These are phyloP conservation scores for Percopsis omiscomaycus DNA, from an alignment of 2,797 vertebrate species.

Conservation along the genomic window DNA sequence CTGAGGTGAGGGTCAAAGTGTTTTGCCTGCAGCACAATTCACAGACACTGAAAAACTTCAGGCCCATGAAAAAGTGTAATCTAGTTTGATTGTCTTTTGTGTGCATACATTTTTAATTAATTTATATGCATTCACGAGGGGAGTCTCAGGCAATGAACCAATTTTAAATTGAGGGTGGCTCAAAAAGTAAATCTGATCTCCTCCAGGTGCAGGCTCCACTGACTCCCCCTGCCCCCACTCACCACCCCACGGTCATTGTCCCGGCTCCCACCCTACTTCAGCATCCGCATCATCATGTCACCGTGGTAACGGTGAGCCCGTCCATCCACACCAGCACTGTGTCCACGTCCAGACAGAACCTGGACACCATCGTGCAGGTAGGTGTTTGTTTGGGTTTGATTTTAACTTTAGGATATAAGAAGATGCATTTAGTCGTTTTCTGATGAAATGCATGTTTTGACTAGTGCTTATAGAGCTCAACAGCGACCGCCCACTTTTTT, in stretches of 20 bases:
- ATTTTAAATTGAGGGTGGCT: background rate
- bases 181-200: constrained; percentile 6
- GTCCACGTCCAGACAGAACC: constrained; percentile 97
- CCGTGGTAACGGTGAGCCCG: constrained; percentile 94
- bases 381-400: background rate
- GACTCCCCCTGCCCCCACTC: constrained; percentile 86
- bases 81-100: too few species aligned
- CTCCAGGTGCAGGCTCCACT: constrained; percentile 82
- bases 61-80: too few species aligned
- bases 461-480: background rate
- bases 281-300: constrained; percentile 89
- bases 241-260: constrained; percentile 96
- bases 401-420: too few species aligned
- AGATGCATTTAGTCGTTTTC: background rate
- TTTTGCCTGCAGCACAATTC: too few species aligned
- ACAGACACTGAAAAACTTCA: too few species aligned
- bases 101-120: too few species aligned
- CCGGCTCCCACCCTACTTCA: constrained; percentile 85
- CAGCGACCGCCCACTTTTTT: too few species aligned
- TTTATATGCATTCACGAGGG: background rate
- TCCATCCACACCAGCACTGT: constrained; percentile 91
- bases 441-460: background rate
- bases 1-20: too few species aligned
- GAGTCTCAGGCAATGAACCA: background rate
- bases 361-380: constrained; percentile 99